Evolutionary conservation across 2,888 invertebrate species (phyloP).

Genomic region (Acleris holmiana): DNA sequence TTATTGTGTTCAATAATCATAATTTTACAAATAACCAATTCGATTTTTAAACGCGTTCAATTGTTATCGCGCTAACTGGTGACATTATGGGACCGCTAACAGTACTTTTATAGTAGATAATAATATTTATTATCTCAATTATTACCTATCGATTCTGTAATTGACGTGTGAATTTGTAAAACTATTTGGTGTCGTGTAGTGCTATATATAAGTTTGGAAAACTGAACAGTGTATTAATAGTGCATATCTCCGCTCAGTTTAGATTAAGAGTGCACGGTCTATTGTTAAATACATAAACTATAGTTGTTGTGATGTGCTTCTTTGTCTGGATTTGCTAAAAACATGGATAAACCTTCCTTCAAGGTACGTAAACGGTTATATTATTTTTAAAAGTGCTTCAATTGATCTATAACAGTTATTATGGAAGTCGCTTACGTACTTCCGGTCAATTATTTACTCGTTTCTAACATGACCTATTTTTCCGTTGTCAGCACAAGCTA

Average conservation of each 20-base stretch:
- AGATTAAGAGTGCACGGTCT: constrained; percentile 56
- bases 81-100: too few relatives aligned
- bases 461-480: not conserved
- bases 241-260: constrained; percentile 64
- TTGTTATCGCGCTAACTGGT: not conserved
- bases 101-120: not conserved
- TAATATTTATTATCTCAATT: constrained; percentile 21
- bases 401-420: not conserved
- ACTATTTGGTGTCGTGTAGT: constrained; percentile 26
- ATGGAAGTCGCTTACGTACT: constrained; percentile 3
- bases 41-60: constrained; percentile 34
- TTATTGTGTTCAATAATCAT: constrained; percentile 58
- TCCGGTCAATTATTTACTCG: constrained; percentile 3
- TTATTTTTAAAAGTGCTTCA: constrained; percentile 28
- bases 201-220: constrained; percentile 57
- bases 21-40: constrained; percentile 47
- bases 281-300: constrained; percentile 36
- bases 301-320: constrained; percentile 55
- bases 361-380: constrained; percentile 62
- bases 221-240: constrained; percentile 56
- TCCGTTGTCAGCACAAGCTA: not conserved
- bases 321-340: constrained; percentile 64
- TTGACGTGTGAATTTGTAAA: constrained; percentile 13
- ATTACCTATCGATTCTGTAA: constrained; percentile 17
- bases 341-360: constrained; percentile 76